Evolutionary conservation across 2,888 invertebrate species (phyloP).

Genomic region (Dryobota labecula): DNA sequence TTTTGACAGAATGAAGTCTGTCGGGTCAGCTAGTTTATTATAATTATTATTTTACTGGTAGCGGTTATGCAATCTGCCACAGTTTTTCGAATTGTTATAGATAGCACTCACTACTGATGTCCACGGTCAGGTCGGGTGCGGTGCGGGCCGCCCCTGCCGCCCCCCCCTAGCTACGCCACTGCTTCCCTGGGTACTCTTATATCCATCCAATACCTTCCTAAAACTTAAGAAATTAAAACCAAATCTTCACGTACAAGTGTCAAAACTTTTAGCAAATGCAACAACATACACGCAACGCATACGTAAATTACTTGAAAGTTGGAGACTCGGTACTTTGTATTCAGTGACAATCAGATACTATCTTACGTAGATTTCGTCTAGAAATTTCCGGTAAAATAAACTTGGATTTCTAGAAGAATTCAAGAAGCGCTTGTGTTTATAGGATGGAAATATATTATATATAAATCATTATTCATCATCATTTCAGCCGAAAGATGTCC

Average conservation of each 20-base stretch:
- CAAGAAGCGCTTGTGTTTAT: not conserved
- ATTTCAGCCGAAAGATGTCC: too few species aligned
- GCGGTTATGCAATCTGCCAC: too few species aligned
- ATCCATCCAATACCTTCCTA: not conserved
- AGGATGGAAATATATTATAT: not conserved
- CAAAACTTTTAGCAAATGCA: not conserved
- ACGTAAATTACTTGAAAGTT: conserved; percentile 12
- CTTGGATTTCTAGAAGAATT: not conserved
- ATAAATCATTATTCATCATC: too few species aligned
- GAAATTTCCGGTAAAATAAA: conserved; percentile 1
- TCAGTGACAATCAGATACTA: not conserved
- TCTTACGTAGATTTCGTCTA: not conserved
- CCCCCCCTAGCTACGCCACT: too few species aligned
- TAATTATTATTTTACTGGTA: too few species aligned
- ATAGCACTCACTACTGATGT: too few species aligned
- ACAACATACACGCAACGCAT: not conserved
- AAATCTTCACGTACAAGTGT: not conserved
- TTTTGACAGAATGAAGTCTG: too few species aligned
- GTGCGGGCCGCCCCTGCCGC: too few species aligned
- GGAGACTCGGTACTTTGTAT: not conserved
- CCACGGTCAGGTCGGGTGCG: too few species aligned
- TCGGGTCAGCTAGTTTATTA: too few species aligned
- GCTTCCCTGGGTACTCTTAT: too few species aligned
- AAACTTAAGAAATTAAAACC: not conserved
- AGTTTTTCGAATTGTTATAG: too few species aligned